These are phyloP conservation scores for Elgaria multicarinata DNA, from an alignment of 2,113 vertebrate genomes.

Conservation along the genomic window DNA sequence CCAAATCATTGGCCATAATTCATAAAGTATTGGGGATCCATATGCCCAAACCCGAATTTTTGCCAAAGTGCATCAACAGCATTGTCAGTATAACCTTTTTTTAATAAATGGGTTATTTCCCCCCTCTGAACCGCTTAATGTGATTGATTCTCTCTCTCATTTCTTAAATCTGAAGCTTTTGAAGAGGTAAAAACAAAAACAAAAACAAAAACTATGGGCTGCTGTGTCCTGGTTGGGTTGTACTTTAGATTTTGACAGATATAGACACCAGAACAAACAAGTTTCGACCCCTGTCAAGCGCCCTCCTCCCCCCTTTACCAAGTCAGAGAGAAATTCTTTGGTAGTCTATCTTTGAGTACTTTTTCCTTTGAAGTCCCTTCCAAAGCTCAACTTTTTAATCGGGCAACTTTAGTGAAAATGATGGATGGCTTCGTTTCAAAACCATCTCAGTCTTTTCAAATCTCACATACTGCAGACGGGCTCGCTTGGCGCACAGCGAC, in stretches of 20 bases:
- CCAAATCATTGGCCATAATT: background rate
- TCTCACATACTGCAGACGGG: constrained; percentile 1
- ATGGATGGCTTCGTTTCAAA: constrained; percentile 59
- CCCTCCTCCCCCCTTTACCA: constrained; percentile 6
- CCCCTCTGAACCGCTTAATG: background rate
- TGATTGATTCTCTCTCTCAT: background rate
- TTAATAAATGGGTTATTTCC: constrained; percentile 39
- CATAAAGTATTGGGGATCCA: background rate
- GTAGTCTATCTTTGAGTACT: constrained; percentile 45
- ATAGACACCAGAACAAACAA: constrained; percentile 63
- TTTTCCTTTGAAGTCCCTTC: constrained; percentile 62
- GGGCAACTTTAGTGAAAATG: constrained; percentile 64
- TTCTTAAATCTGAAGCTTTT: constrained; percentile 20
- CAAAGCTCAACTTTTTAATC: constrained; percentile 63
- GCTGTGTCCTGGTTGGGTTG: constrained; percentile 31
- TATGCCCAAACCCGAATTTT: background rate
- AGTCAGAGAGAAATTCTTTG: constrained; percentile 54
- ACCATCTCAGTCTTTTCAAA: constrained; percentile 58
- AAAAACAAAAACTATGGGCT: background rate
- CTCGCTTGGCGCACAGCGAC: constrained; percentile 51
- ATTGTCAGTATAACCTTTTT: constrained; percentile 2
- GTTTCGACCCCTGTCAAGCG: constrained; percentile 1
- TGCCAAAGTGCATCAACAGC: constrained; percentile 41
- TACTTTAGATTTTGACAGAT: constrained; percentile 43
- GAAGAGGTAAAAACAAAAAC: background rate